A percentile compares a stretch with the other conserved stretches of the same genome.
Evolutionary conservation across 1,140 invertebrate species (phyloP).

Genomic region (Leptinotarsa defecta): DNA sequence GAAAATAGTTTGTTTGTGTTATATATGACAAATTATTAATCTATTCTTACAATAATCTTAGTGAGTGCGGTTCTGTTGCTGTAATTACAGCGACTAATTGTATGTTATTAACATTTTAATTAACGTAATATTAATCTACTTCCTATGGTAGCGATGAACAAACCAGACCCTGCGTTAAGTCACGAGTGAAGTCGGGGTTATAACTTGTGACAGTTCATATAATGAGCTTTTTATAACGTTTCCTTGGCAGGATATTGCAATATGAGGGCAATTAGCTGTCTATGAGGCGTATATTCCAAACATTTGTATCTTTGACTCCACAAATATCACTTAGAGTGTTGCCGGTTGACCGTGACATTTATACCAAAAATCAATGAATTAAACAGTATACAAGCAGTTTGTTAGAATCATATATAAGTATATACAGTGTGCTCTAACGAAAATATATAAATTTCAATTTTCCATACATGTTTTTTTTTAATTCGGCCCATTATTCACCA

Average conservation of each 20-base stretch:
- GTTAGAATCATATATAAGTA: too few relatives aligned
- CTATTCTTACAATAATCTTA: neutral
- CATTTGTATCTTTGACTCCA: slow-evolving; percentile 28
- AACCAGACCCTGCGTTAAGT: neutral
- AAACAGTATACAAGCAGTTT: too few relatives aligned
- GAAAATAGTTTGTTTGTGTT: slow-evolving; percentile 8
- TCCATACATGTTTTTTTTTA: too few relatives aligned
- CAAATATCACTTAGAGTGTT: slow-evolving; percentile 11
- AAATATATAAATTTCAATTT: too few relatives aligned
- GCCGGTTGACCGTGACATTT: neutral
- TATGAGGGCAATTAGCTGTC: slow-evolving; percentile 33
- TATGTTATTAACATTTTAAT: slow-evolving; percentile 25
- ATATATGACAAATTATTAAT: slow-evolving; percentile 16
- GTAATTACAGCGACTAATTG: slow-evolving; percentile 10
- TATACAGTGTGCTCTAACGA: too few relatives aligned
- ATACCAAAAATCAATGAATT: neutral
- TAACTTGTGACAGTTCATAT: slow-evolving; percentile 31
- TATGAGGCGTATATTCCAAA: slow-evolving; percentile 25
- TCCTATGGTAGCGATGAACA: slow-evolving; percentile 5
- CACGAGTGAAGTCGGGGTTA: slow-evolving; percentile 11
- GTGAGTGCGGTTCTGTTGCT: neutral
- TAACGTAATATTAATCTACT: slow-evolving; percentile 12
- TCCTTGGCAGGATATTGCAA: slow-evolving; percentile 35
- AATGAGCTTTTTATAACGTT: slow-evolving; percentile 28
- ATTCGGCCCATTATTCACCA: too few relatives aligned